Evolutionary conservation across 92 coral and sea anemone genomes (phyloP).

Genomic region (Palythoa heliodiscus): DNA sequence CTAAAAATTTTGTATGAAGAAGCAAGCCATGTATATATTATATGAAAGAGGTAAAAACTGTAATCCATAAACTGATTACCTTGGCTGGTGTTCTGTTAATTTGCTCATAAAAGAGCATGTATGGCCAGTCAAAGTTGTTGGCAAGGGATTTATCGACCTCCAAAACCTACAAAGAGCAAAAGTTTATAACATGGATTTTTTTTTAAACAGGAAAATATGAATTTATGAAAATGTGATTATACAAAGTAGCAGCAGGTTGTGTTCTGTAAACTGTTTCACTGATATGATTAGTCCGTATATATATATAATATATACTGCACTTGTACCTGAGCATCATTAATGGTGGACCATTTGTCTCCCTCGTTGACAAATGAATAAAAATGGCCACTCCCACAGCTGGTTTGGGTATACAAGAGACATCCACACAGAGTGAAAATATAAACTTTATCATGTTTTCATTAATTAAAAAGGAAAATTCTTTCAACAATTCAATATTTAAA

Average conservation of each 20-base stretch:
- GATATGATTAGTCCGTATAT: too few relatives aligned
- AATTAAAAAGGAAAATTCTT: too few relatives aligned
- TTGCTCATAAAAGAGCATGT: neutral
- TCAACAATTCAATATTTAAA: too few relatives aligned
- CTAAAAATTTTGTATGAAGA: too few relatives aligned
- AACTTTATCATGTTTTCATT: too few relatives aligned
- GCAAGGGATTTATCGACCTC: neutral
- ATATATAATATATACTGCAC: neutral
- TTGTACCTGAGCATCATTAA: neutral
- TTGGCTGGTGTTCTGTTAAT: neutral
- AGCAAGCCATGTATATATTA: too few relatives aligned
- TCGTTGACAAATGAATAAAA: neutral
- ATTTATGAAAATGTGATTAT: neutral
- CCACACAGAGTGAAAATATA: neutral
- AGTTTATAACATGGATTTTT: too few relatives aligned
- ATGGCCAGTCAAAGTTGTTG: neutral
- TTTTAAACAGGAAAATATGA: neutral
- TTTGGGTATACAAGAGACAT: neutral
- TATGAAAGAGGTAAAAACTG: too few relatives aligned
- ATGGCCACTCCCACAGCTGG: neutral
- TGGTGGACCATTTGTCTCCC: neutral
- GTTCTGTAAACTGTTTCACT: neutral
- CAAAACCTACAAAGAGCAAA: neutral
- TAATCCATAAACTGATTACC: neutral
- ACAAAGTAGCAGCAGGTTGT: neutral